Evolutionary conservation across 2,113 vertebrate species (phyloP), one percentile per base, ranked within the genome.

Genomic region (Collichthys lucidus): DNA sequence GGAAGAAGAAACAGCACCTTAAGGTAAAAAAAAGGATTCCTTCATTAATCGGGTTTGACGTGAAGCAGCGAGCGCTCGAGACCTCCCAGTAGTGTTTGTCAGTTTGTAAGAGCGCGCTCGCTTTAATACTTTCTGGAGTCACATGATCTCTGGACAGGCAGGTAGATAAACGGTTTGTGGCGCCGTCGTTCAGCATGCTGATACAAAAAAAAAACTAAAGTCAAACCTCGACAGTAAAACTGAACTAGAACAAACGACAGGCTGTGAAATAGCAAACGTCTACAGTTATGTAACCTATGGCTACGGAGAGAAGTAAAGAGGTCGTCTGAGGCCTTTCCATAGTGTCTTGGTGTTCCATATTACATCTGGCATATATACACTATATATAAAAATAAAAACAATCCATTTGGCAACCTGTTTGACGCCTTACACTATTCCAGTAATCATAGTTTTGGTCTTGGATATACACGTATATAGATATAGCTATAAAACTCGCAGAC

Each of bases 261-360:
- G 29, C 44, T 55, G 69, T 80, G 89, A 84, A 84, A 77, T 9
- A 55, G 20, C 46, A 73, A 77, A 42, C 0, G 52, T 79, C 86
- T 87, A 91, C 19, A 75, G 57, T 76, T 75, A 82, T 19, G 79
- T 66, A 81, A 81, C 79, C 85, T 89, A 90, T 4, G 62, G 68
- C 83, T 88, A 89, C 74, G 42, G 53, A 74, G 2, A 59, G n/a
- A 67, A 81, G 66, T 35, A 74, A 49, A 74, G 55, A 84, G 71
- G 83, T 75, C 79, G 20, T 88, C 82, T 66, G 84, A 89, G 79
- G 88, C 82, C 91, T 85, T 86, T 88, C 93, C 92, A 93, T 86
- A 95, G 95, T 91, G 94, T 95, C 93, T 93, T 77, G 93, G 89
- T 88, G 92, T 80, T 89, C 55, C 42, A 90, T 91, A 90, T 83